Evolutionary conservation across 2,888 invertebrate genomes (phyloP).

Genomic region (Euplagia quadripunctaria): DNA sequence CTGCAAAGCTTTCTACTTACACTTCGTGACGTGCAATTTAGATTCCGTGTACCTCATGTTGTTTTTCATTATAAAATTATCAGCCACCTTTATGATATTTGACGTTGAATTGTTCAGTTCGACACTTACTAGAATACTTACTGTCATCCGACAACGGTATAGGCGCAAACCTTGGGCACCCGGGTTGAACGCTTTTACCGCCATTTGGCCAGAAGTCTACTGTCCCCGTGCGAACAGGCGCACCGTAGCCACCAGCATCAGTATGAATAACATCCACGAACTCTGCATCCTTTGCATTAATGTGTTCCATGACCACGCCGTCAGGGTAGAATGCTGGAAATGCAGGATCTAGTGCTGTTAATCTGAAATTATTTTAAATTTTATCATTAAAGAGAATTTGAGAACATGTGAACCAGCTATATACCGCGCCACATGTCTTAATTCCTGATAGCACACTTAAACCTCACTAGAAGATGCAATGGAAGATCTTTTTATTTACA

Average conservation of each 20-base stretch:
- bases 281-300: conserved; percentile 85
- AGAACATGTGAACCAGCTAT: background rate
- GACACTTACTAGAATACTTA: conserved; percentile 56
- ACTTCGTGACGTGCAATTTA: background rate
- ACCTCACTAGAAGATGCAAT: too few relatives aligned
- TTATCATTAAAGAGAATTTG: background rate
- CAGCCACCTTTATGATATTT: conserved; percentile 15
- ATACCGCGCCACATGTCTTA: too few relatives aligned
- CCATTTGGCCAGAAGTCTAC: conserved; percentile 89
- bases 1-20: conserved; percentile 10
- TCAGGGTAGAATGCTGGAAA: conserved; percentile 88
- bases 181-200: conserved; percentile 88
- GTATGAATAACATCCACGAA: conserved; percentile 91
- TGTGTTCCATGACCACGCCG: conserved; percentile 81
- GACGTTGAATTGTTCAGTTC: conserved; percentile 7
- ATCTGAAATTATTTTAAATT: conserved; percentile 67
- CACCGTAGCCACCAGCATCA: conserved; percentile 88
- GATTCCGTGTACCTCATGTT: background rate
- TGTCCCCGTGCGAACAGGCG: conserved; percentile 86
- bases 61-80: background rate
- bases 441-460: too few relatives aligned
- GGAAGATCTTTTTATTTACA: too few relatives aligned
- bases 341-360: conserved; percentile 88
- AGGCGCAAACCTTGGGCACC: conserved; percentile 85
- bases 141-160: conserved; percentile 84